Evolutionary conservation across 2,797 vertebrate genomes (phyloP).

Genomic region (Hozukius guyotensis): DNA sequence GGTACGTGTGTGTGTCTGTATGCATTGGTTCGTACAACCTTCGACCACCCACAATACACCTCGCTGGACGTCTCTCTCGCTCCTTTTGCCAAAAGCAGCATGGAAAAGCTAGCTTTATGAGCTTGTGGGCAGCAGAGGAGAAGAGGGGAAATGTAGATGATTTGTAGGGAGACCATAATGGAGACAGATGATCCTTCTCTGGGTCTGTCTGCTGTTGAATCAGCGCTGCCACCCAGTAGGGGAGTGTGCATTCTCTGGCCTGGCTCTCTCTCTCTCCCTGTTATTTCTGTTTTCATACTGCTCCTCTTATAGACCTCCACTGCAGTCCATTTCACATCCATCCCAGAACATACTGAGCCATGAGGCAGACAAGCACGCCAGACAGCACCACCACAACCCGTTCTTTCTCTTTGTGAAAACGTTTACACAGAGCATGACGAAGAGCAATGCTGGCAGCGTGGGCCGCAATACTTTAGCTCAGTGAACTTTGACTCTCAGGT

Average conservation of each 20-base stretch:
- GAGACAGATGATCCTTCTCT: conserved; percentile 74
- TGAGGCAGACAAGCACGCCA: not conserved
- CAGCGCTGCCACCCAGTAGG: conserved; percentile 75
- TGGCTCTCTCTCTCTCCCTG: conserved; percentile 13
- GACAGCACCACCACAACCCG: not conserved
- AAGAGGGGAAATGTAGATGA: conserved; percentile 76
- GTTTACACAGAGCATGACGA: not conserved
- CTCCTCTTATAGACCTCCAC: conserved; percentile 41
- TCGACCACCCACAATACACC: conserved; percentile 77
- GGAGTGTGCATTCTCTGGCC: conserved; percentile 55
- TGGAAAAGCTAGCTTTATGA: conserved; percentile 76
- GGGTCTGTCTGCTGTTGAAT: conserved; percentile 76
- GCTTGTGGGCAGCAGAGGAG: conserved; percentile 71
- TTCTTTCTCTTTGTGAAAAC: not conserved
- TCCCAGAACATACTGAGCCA: conserved; percentile 5
- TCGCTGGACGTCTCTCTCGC: conserved; percentile 47
- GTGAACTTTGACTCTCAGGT: not conserved
- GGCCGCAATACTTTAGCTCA: not conserved
- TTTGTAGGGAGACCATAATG: conserved; percentile 75
- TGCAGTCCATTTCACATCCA: conserved; percentile 34
- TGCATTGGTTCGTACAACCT: conserved; percentile 48
- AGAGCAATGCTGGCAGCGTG: not conserved
- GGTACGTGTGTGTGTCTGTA: conserved; percentile 40
- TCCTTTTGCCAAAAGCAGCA: conserved; percentile 71
- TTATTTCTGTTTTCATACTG: conserved; percentile 50